phyloP scores from a whole-genome alignment of 2,797 vertebrate species.

The Rhinogobio ventralis region DNA sequence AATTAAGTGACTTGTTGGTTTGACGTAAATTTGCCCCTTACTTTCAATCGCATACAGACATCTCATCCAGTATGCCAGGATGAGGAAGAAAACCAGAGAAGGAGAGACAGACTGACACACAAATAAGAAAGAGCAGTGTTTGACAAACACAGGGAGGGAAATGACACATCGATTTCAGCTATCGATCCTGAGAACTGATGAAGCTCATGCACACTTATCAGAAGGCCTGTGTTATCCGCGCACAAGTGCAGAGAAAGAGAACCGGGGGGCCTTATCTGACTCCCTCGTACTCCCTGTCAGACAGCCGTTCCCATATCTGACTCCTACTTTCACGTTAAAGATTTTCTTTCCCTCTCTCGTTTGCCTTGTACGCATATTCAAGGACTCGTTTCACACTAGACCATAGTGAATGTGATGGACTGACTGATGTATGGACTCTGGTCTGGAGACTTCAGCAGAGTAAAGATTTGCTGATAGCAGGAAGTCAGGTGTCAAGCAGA shows the following conservation, averaged over 20 bases:
- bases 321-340: constrained; percentile 26
- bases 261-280: constrained; percentile 29
- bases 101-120: constrained; percentile 6
- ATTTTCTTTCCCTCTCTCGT: constrained; percentile 12
- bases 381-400: constrained; percentile 23
- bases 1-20: not conserved
- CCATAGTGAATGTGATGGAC: constrained; percentile 28
- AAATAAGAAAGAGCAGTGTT: constrained; percentile 49
- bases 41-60: constrained; percentile 7
- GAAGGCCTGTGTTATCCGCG: constrained; percentile 28
- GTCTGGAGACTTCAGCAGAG: constrained; percentile 24
- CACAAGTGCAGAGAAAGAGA: constrained; percentile 11
- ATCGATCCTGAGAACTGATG: constrained; percentile 46
- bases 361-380: constrained; percentile 10
- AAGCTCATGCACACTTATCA: constrained; percentile 46
- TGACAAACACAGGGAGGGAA: constrained; percentile 49
- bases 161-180: constrained; percentile 51
- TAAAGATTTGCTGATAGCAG: constrained; percentile 51
- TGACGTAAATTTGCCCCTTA: not conserved
- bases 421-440: constrained; percentile 28
- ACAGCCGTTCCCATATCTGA: constrained; percentile 6
- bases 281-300: constrained; percentile 22
- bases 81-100: not conserved
- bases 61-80: constrained; percentile 1
- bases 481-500: constrained; percentile 52